Evolutionary conservation across 1,140 invertebrate species (phyloP).

Genomic region (Acromyrmex heyeri): DNA sequence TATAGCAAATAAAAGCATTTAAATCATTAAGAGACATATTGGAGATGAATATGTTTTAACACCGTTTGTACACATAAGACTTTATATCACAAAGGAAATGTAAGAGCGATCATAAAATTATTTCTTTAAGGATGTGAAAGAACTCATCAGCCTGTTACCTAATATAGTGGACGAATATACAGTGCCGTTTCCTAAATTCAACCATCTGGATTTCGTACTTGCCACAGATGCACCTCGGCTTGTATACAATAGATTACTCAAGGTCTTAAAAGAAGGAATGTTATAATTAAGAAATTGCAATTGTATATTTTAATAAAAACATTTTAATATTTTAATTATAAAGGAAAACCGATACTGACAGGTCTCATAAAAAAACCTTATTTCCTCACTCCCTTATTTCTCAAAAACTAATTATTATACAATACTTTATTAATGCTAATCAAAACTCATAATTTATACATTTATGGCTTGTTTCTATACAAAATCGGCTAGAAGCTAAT

Average conservation of each 20-base stretch:
- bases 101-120: neutral
- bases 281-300: too few relatives aligned
- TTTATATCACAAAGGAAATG: neutral
- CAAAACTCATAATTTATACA: too few relatives aligned
- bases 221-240: conserved; percentile 89
- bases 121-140: conserved; percentile 88
- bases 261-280: conserved; percentile 79
- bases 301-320: too few relatives aligned
- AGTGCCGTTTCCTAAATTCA: conserved; percentile 89
- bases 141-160: conserved; percentile 85
- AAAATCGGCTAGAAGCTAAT: too few relatives aligned
- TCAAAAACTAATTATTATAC: too few relatives aligned
- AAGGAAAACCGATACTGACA: too few relatives aligned
- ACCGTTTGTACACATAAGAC: neutral
- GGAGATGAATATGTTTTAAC: neutral
- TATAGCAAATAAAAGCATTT: neutral
- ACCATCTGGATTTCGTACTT: conserved; percentile 92
- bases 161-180: conserved; percentile 85
- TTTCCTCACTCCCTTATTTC: too few relatives aligned
- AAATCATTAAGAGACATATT: neutral
- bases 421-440: too few relatives aligned
- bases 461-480: too few relatives aligned
- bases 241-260: conserved; percentile 88
- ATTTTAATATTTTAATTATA: too few relatives aligned
- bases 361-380: too few relatives aligned